Evolutionary conservation across 1,140 invertebrate genomes (phyloP).

Genomic region (Diploscapter pachys): DNA sequence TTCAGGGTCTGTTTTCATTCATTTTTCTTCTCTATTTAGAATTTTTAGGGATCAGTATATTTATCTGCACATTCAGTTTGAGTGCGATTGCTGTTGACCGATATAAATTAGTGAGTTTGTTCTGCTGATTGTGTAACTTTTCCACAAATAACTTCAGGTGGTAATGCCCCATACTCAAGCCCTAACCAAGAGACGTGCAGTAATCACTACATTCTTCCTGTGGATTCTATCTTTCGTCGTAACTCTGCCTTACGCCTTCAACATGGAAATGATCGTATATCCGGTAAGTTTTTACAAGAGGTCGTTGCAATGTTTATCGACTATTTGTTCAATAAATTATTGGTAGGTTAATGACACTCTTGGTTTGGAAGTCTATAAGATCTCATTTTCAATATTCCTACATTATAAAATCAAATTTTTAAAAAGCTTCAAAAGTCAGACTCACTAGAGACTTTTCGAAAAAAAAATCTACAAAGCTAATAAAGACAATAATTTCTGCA

Average conservation of each 20-base stretch:
- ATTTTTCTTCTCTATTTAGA: not conserved
- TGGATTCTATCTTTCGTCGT: conserved; percentile 52
- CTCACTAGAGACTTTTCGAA: too few species aligned
- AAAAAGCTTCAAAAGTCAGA: too few species aligned
- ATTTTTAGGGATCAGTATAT: conserved; percentile 48
- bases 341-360: too few species aligned
- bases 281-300: conserved; percentile 9
- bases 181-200: conserved; percentile 28
- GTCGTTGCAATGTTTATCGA: not conserved
- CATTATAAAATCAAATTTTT: too few species aligned
- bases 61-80: conserved; percentile 57
- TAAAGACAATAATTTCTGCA: too few species aligned
- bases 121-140: conserved; percentile 6
- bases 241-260: conserved; percentile 51
- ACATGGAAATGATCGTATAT: conserved; percentile 48
- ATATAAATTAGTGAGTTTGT: conserved; percentile 38
- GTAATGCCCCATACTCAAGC: conserved; percentile 42
- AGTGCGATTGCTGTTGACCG: conserved; percentile 59
- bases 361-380: too few species aligned
- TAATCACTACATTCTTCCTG: conserved; percentile 37
- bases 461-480: too few species aligned
- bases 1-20: conserved; percentile 43
- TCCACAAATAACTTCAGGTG: conserved; percentile 89
- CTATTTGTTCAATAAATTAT: not conserved
- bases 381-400: too few species aligned